Base-by-base conservation (phyloP, 2,888 invertebrate genomes). In the Cataglyphis cursor region DNA sequence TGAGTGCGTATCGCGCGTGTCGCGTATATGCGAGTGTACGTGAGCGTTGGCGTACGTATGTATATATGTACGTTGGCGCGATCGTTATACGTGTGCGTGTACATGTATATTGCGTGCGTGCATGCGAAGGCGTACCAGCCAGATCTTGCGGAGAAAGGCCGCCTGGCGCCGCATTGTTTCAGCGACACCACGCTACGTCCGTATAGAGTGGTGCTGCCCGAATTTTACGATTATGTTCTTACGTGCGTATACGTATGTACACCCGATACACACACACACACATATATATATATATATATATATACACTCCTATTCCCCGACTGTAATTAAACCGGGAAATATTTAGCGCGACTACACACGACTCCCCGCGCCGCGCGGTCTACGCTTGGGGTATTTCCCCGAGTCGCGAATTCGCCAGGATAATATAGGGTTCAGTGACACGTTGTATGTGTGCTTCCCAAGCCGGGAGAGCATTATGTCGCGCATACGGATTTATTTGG, bases 301-400 rank as follows among this genome's bases (percentile, higher is more conserved):
- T 6, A n/a, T 2, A 51, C 2, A 51, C n/a, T 8, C 2, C n/a
- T 51, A 51, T 51, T 8, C 31, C 85, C 81, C 82, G 81, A 83
- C 83, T 88, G 89, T 88, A 89, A 89, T 89, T 89, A 89, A 89
- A 88, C 87, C 65, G 72, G 83, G 84, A 86, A 89, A 89, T 89
- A 89, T 84, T 89, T 88, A 86, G 83, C 86, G 75, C 72, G 76
- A 54, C 54, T 75, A 31, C 12, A 31, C 18, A 5, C 21, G 44
- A 38, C 66, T 59, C 57, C 28, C 41, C 62, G 44, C 74, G 44
- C 28, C 61, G 59, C 38, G 31, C 24, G 24, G 41, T 66, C 9
- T 24, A 18, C 28, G 31, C 61, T 41, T 31, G 15, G 41, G 31
- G 59, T 70, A 78, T 70, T 78, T 59, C 28, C 66, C 66, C 15